phyloP scores from a whole-genome alignment of 2,113 vertebrate genomes.

The Vulpes vulpes region DNA sequence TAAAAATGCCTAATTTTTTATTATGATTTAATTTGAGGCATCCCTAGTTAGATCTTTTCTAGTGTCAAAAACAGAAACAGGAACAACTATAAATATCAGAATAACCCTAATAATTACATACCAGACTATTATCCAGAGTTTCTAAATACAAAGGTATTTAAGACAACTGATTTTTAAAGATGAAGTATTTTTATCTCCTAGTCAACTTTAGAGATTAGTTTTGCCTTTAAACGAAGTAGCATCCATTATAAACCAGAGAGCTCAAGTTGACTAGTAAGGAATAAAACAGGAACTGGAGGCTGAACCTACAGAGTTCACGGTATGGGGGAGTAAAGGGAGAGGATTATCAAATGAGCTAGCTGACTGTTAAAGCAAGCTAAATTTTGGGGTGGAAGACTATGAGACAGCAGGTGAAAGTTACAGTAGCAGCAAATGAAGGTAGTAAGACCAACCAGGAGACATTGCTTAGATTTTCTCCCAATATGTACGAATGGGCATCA shows the following conservation, averaged over 20 bases:
- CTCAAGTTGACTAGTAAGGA: background rate
- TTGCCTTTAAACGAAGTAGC: slow-evolving; percentile 6
- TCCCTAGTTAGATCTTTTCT: background rate
- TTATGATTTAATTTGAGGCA: slow-evolving; percentile 50
- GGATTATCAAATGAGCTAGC: background rate
- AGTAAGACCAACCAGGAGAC: background rate
- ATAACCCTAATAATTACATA: slow-evolving; percentile 42
- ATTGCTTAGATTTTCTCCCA: background rate
- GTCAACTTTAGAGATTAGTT: background rate
- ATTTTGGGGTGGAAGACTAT: background rate
- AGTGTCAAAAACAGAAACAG: slow-evolving; percentile 42
- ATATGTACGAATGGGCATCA: background rate
- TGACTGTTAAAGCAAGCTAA: background rate
- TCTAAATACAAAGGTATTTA: slow-evolving; percentile 52
- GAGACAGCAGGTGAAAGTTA: background rate
- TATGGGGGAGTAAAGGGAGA: background rate
- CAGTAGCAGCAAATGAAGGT: background rate
- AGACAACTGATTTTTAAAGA: slow-evolving; percentile 8
- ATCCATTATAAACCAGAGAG: background rate
- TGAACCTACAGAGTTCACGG: background rate
- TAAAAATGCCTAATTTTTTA: background rate
- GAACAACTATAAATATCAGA: background rate
- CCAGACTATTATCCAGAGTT: background rate
- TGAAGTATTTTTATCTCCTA: background rate
- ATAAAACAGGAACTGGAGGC: background rate